Evolutionary conservation across 2,797 vertebrate species (phyloP), one percentile per base, ranked within the genome.

Genomic region (Hylomyscus alleni): DNA sequence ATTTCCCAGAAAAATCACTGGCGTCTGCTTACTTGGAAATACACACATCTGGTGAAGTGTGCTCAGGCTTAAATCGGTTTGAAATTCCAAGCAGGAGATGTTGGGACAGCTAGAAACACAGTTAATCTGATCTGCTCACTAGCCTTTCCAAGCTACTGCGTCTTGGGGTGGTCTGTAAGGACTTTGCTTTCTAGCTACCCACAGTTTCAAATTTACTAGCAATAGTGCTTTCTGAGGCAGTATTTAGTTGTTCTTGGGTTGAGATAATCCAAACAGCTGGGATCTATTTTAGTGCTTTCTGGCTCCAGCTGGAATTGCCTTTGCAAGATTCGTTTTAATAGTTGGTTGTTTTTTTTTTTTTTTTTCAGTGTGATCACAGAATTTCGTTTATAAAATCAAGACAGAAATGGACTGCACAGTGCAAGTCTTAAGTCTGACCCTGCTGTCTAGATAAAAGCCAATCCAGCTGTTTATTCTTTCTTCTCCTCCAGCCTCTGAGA

Each of bases 191-290:
- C 97, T 97, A 76, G 98, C 98, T 97, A 96, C 98, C 98, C 82
- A 24, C 40, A 92, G 93, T 98, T 97, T 97, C 98, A 98, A 99
- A 94, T 94, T 88, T 50, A 29, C 40, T 95, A 78, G 90, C 60
- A 87, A 98, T 82, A 89, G 24, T 93, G 56, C 34, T 94, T 97
- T 97, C 95, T 8, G 88, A 98, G 93, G 92, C 92, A 98, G 93
- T 98, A 98, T 97, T 98, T 98, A 54, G 96, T 97, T 95, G 97
- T 97, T 98, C 98, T 98, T 96, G 98, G 98, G 97, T 98, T 99
- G 95, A 98, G 97, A 96, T 98, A 97, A 95, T 96, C 94, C 95
- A 98, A 98, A 96, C 98, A 98, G 91, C 89, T 97, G 89, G 84
- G 50, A 93, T 98, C 89, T 84, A 24, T 97, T 98, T 98, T 98